A percentile compares a stretch with the other conserved stretches of the same genome.
These are phyloP conservation scores for Chromobotia macracanthus DNA, from an alignment of 2,797 vertebrate species.

Conservation along the genomic window DNA sequence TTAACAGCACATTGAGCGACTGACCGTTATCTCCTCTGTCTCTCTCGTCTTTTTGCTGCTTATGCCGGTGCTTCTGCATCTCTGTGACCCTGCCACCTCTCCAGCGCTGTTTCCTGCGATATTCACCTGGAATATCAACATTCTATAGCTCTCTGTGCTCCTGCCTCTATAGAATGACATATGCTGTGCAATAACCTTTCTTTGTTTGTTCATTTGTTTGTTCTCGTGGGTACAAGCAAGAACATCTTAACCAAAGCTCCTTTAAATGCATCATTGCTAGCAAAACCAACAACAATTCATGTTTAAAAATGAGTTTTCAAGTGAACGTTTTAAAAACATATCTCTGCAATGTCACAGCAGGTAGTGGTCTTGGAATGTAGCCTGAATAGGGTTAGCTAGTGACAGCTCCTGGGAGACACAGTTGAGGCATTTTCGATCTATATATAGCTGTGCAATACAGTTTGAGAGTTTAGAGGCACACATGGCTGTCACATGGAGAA, in stretches of 20 bases:
- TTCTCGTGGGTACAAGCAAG: conserved; percentile 10
- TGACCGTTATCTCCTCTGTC: conserved; percentile 41
- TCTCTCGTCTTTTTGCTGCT: conserved; percentile 41
- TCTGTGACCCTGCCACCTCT: conserved; percentile 39
- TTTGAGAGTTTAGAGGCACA: neutral
- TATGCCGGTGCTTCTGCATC: conserved; percentile 29
- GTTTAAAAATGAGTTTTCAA: neutral
- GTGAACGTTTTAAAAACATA: neutral
- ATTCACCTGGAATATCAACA: conserved; percentile 58
- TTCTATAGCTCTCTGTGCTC: conserved; percentile 56
- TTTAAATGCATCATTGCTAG: neutral
- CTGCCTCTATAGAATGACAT: conserved; percentile 56
- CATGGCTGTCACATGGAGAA: neutral
- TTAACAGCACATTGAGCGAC: conserved; percentile 40
- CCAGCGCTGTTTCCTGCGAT: conserved; percentile 44
- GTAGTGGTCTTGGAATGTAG: conserved; percentile 11
- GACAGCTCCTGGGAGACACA: neutral
- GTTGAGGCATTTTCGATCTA: conserved; percentile 14
- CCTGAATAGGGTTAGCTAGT: neutral
- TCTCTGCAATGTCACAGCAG: conserved; percentile 11
- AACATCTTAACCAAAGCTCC: neutral
- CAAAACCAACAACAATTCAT: neutral
- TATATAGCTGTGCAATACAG: conserved; percentile 20
- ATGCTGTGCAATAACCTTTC: conserved; percentile 48
- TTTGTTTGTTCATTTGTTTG: conserved; percentile 45